Base-by-base conservation (phyloP, 2,797 vertebrate species). In the Enteromius viviparus region DNA sequence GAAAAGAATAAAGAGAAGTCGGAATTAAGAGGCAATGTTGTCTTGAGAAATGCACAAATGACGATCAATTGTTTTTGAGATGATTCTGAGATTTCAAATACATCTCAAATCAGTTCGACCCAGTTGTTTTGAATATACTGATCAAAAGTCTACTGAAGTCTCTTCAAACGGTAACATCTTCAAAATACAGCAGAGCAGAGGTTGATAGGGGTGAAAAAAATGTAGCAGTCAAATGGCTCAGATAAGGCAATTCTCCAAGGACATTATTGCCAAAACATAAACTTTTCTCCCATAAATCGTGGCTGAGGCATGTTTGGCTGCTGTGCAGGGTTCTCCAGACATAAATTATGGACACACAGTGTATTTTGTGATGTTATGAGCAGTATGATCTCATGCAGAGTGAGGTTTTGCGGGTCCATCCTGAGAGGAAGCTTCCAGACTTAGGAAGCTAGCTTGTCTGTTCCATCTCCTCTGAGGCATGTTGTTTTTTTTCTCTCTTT, bases 281-380 rank as follows among this genome's bases (percentile, higher is more conserved):
- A 66, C 51, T 69, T 85, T 85, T 37, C 84, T 82, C 15, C 83
- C 60, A 72, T 86, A 81, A 76, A 53, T 40, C n/a, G 68, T 42
- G 42, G 2, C 10, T 26, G 40, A 65, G 76, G 58, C 68, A 82
- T 84, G 71, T 80, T 85, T 49, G 60, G 66, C 80, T 68, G 84
- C 85, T 85, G 84, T 88, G 74, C 78, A 51, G 86, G 84, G 85
- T 74, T 69, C 51, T 42, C 85, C 69, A 51, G 82, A 58, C 85
- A 82, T 74, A 76, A 78, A 78, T 85, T 85, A 60, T 84, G 70
- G 77, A 87, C 81, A 83, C 75, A 15, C 37, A 53, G 37, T 37
- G 47, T 76, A 79, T 83, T 1, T 64, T 86, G 85, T 80, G 87
- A 88, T 84, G 81, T 87, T 88, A 88, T 29, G 68, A 29, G 75